phyloP scores from a whole-genome alignment of 2,797 vertebrate genomes.

The Myotis vivesi region DNA sequence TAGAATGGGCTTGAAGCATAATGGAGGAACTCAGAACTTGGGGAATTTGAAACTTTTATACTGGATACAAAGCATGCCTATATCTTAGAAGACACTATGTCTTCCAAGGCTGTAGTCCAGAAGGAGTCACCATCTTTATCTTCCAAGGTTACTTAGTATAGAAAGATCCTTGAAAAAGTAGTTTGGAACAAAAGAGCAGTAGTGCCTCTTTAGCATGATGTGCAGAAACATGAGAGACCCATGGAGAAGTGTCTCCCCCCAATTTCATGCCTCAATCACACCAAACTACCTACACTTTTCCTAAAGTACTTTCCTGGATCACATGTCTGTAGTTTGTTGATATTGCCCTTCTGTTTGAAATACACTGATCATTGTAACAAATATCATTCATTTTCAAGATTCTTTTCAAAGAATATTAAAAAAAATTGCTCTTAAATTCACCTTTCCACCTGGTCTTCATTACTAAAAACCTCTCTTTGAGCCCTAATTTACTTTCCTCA shows the following conservation, averaged over 20 bases:
- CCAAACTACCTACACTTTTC: neutral
- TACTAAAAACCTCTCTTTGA: neutral
- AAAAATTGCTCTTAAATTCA: neutral
- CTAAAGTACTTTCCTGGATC: neutral
- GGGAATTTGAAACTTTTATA: neutral
- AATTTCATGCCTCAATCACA: neutral
- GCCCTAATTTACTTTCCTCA: neutral
- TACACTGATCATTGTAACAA: neutral
- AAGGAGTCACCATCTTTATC: neutral
- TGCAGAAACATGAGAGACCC: neutral
- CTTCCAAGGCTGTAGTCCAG: neutral
- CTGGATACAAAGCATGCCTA: neutral
- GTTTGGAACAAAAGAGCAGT: neutral
- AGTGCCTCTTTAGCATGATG: neutral
- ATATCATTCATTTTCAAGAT: neutral
- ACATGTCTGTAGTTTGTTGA: neutral
- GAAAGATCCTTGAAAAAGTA: neutral
- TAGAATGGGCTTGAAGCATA: neutral
- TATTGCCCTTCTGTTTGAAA: neutral
- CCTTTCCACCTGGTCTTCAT: rapidly evolving
- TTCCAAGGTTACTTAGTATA: neutral
- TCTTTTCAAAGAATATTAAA: neutral
- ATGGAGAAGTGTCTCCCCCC: neutral
- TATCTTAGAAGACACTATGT: neutral
- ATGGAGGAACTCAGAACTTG: neutral